A percentile compares a stretch with the other conserved stretches of the same genome.
phyloP scores from a whole-genome alignment of 2,113 vertebrate species.

The Dipodomys stephensi region DNA sequence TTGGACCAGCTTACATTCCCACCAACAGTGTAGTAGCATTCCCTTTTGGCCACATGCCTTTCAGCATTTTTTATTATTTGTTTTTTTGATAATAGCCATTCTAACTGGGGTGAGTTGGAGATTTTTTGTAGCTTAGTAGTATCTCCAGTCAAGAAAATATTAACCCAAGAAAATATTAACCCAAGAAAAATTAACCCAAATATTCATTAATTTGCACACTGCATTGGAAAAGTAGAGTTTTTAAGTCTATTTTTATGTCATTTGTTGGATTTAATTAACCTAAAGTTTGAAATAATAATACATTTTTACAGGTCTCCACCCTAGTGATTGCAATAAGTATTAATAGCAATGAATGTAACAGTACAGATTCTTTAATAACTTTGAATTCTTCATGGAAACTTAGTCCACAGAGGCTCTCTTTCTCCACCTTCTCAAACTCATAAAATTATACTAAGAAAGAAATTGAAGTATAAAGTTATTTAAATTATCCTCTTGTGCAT shows the following conservation, averaged over 20 bases:
- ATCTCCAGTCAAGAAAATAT: slow-evolving; percentile 26
- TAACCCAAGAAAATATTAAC: neutral
- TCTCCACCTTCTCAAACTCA: neutral
- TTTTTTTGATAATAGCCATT: too few relatives aligned
- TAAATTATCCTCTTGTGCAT: neutral
- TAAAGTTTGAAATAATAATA: slow-evolving; percentile 44
- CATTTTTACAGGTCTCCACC: slow-evolving; percentile 6
- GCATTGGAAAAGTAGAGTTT: neutral
- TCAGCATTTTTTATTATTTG: too few relatives aligned
- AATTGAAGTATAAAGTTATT: slow-evolving; percentile 14
- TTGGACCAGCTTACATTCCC: too few relatives aligned
- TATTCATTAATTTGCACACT: neutral
- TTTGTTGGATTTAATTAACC: slow-evolving; percentile 30
- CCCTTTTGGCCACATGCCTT: too few relatives aligned
- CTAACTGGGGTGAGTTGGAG: too few relatives aligned
- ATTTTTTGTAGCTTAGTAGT: slow-evolving; percentile 25
- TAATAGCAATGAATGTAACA: slow-evolving; percentile 34
- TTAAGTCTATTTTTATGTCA: slow-evolving; percentile 46
- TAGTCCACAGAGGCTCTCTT: neutral
- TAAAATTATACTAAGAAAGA: slow-evolving; percentile 18
- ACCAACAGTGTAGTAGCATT: too few relatives aligned
- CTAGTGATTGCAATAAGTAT: slow-evolving; percentile 26
- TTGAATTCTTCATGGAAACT: slow-evolving; percentile 31
- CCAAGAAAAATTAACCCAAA: neutral
- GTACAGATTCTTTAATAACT: slow-evolving; percentile 16